A percentile compares a stretch with the other conserved stretches of the same genome.
phyloP scores from a whole-genome alignment of 2,113 vertebrate species.

The Phyllostomus hastatus region DNA sequence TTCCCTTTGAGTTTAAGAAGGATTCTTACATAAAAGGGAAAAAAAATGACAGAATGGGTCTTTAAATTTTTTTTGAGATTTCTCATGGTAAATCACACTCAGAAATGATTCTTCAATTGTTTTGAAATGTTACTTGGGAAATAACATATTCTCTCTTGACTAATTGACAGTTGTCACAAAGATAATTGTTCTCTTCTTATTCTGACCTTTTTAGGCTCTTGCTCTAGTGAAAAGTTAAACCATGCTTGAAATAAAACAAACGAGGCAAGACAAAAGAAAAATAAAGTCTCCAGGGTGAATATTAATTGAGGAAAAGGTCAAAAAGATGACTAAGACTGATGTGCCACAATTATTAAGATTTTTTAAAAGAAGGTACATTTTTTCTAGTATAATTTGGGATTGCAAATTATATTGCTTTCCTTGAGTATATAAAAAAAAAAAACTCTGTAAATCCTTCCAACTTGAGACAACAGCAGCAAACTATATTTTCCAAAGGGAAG shows the following conservation, averaged over 20 bases:
- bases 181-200: slow-evolving; percentile 32
- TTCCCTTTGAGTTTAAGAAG: slow-evolving; percentile 68
- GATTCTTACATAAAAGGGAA: neutral
- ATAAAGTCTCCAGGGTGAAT: slow-evolving; percentile 58
- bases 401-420: slow-evolving; percentile 74
- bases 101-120: slow-evolving; percentile 4
- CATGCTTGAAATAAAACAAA: slow-evolving; percentile 55
- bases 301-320: slow-evolving; percentile 68
- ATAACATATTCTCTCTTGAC: slow-evolving; percentile 44
- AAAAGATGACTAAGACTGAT: slow-evolving; percentile 55
- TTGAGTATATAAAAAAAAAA: slow-evolving; percentile 68
- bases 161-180: slow-evolving; percentile 63
- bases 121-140: slow-evolving; percentile 29
- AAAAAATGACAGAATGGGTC: slow-evolving; percentile 16
- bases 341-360: slow-evolving; percentile 63
- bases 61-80: slow-evolving; percentile 54
- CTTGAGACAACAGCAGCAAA: slow-evolving; percentile 75
- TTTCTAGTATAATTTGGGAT: slow-evolving; percentile 61
- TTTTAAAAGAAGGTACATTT: slow-evolving; percentile 55
- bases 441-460: slow-evolving; percentile 73
- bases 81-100: slow-evolving; percentile 45
- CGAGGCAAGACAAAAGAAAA: slow-evolving; percentile 50
- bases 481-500: slow-evolving; percentile 70
- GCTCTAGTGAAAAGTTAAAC: slow-evolving; percentile 52
- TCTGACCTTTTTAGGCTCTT: slow-evolving; percentile 55